Percentiles rank a stretch among this genome's conserved stretches.
Conservation (phyloP, 2,888 invertebrate species). For the Yponomeuta sedellus region DNA sequence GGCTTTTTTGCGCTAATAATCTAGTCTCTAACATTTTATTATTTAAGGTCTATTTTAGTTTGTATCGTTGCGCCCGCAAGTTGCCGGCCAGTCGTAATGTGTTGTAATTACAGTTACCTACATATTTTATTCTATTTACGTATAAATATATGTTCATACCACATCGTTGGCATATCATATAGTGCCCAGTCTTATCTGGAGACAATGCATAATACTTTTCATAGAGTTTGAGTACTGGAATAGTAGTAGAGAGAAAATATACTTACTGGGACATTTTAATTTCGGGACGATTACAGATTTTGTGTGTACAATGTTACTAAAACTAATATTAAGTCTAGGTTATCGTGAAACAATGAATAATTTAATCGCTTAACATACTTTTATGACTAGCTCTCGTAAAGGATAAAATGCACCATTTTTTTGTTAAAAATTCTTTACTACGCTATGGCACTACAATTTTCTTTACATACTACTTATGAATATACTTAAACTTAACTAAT, state of each 20-base stretch:
- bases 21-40: no score
- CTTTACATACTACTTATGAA: no score
- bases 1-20: no score
- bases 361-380: neutral
- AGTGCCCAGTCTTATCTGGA: neutral
- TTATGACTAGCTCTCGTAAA: slow-evolving; percentile 59
- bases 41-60: no score
- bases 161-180: neutral
- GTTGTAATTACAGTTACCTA: no score
- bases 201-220: neutral
- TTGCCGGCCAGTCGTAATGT: no score
- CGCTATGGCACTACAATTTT: slow-evolving; percentile 49
- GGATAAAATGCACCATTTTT: slow-evolving; percentile 64
- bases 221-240: neutral
- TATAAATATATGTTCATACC: neutral
- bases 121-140: neutral
- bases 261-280: neutral
- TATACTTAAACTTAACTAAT: slow-evolving; percentile 2
- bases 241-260: neutral
- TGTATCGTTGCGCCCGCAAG: no score
- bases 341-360: neutral
- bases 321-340: slow-evolving; percentile 1
- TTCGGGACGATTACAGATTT: neutral
- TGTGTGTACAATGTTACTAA: neutral
- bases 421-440: slow-evolving; percentile 30